These are phyloP conservation scores for Tetragonisca angustula DNA, from an alignment of 2,888 invertebrate species.

Conservation along the genomic window DNA sequence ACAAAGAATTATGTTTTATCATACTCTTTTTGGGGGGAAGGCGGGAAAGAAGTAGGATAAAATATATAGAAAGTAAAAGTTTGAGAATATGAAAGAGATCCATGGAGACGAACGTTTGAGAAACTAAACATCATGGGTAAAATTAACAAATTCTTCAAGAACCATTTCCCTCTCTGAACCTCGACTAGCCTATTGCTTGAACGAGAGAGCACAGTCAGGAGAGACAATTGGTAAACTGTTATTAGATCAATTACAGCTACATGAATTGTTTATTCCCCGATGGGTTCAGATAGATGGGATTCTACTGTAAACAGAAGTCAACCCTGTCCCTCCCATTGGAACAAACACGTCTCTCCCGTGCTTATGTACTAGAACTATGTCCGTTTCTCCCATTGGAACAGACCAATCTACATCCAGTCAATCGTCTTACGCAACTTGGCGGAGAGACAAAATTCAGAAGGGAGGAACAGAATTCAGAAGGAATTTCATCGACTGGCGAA, in stretches of 20 bases:
- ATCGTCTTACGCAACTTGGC: no score
- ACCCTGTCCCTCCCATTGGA: neutral
- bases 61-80: neutral
- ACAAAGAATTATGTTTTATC: neutral
- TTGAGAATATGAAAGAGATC: neutral
- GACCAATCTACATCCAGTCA: no score
- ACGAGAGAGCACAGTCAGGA: no score
- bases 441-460: neutral
- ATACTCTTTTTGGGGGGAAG: no score
- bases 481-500: neutral
- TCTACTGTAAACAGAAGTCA: neutral
- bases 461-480: neutral
- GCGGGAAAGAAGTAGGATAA: rapidly evolving
- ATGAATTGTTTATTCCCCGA: neutral
- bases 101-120: no score
- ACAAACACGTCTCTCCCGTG: neutral
- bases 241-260: neutral
- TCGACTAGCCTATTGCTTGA: neutral
- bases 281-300: neutral
- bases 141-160: no score
- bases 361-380: neutral
- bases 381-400: no score
- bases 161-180: no score
- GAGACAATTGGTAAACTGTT: neutral
- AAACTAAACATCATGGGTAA: no score